Base-by-base conservation (phyloP, 2,888 invertebrate species). In the Acrobasis repandana region DNA sequence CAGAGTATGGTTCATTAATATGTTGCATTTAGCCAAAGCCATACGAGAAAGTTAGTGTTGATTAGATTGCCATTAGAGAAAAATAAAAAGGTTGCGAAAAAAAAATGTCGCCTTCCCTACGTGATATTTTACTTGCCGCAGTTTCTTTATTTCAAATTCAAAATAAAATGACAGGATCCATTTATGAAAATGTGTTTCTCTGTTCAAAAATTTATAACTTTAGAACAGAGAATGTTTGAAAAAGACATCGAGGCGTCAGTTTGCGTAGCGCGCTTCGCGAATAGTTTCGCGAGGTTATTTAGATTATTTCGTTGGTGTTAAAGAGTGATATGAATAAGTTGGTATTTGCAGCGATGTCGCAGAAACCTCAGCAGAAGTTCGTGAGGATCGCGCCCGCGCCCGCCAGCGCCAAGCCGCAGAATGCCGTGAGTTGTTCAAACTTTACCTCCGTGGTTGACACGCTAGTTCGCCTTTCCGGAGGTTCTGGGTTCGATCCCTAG, bases 371-470 rank as follows among this genome's bases (percentile, higher is more conserved):
- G 63, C 88, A 86, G 65, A 89, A 86, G 67, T 71, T 91, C 58
- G 85, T 91, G 68, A 74, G 85, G 71, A 86, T 91, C 75, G 88
- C 90, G 46, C 89, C 90, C 1, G 69, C 83, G 6, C 65, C 72
- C 28, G 64, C 75, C 10, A 16, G 34, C 16, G 11, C 18, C 56
- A 83, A 85, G 71, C 49, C 71, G 48, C 67, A 74, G n/a, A 62
- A 66, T 1, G 67, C 77, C 70, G 90, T 90, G 71, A 82, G 88
- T 76, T 56, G 15, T 38, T n/a, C 5, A 20, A 54, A 38, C 4
- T n/a, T n/a, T n/a, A n/a, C n/a, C n/a, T n/a, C n/a, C n/a, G n/a
- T n/a, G n/a, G n/a, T n/a, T n/a, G n/a, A n/a, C n/a, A n/a, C n/a
- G n/a, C n/a, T n/a, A n/a, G n/a, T n/a, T n/a, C n/a, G n/a, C n/a